Base-by-base conservation (phyloP, 2,797 vertebrate genomes). In the Avahi laniger region DNA sequence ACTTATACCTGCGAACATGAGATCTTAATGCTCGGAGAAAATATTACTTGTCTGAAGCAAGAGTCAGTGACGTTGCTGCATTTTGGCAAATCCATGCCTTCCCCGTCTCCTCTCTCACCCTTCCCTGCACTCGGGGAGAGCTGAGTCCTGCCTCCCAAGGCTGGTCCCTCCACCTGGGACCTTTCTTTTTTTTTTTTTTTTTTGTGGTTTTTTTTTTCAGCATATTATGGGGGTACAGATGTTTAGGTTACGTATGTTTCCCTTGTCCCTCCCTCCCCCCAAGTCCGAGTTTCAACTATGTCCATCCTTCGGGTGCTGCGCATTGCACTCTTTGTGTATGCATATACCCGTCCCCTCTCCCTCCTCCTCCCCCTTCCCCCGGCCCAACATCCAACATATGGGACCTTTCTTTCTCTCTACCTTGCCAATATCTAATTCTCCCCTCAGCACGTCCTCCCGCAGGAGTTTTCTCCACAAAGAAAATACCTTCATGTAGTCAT, bases 141-240 rank as follows among this genome's bases (percentile, higher is more conserved):
- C 5, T 38, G 35, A 33, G 26, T 26, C 50, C 28, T 54, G 12
- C 33, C 26, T 30, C 24, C 69, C 41, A 81, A 48, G 57, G 4
- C 1, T 4, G 9, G 18, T 8, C n/a, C 30, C 13, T 79, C 67
- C 5, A 9, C 7, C 0, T 3, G 3, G 9, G 43, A 43, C 43
- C 43, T 43, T 43, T 43, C 43, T 43, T 43, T 43, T 43, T n/a
- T n/a, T n/a, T n/a, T n/a, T n/a, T n/a, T n/a, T n/a, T n/a, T n/a
- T n/a, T n/a, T n/a, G n/a, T n/a, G n/a, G n/a, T n/a, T n/a, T n/a
- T n/a, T n/a, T n/a, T n/a, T n/a, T n/a, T n/a, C n/a, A n/a, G n/a
- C n/a, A n/a, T n/a, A n/a, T n/a, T n/a, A n/a, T n/a, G n/a, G n/a
- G n/a, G n/a, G n/a, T n/a, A n/a, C n/a, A n/a, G n/a, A n/a, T n/a